phyloP scores from a whole-genome alignment of 1,140 invertebrate genomes.

The Pteromalus puparum region DNA sequence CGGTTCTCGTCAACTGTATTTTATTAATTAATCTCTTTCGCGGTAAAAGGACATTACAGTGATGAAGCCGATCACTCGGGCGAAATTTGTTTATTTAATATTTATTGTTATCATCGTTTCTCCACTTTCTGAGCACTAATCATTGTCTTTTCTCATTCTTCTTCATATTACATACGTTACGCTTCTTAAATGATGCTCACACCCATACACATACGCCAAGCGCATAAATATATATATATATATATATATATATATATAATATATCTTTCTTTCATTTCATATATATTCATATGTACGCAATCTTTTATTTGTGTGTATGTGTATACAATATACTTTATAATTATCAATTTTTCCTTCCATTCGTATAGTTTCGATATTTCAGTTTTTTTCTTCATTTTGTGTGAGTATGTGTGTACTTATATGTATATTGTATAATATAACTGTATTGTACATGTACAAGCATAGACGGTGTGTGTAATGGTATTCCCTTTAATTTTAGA shows the following conservation, averaged over 20 bases:
- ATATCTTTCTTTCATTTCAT: background rate
- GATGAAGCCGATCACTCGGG: conserved; percentile 5
- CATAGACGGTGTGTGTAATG: conserved; percentile 49
- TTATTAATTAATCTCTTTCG: conserved; percentile 47
- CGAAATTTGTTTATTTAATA: conserved; percentile 19
- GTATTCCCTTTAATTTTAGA: conserved; percentile 53
- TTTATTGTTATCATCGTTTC: conserved; percentile 30
- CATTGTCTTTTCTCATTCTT: background rate
- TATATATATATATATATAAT: conserved; percentile 28
- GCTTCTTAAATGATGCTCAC: background rate
- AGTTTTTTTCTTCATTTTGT: conserved; percentile 31
- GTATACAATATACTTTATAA: conserved; percentile 46
- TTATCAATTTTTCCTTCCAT: conserved; percentile 22
- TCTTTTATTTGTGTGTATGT: background rate
- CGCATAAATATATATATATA: conserved; percentile 28
- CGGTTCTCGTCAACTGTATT: background rate
- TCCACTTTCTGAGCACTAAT: background rate
- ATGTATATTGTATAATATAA: conserved; percentile 40
- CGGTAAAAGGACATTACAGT: conserved; percentile 45
- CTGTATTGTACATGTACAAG: conserved; percentile 54
- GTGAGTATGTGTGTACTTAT: conserved; percentile 43
- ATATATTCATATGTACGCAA: conserved; percentile 3
- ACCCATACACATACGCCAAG: conserved; percentile 2
- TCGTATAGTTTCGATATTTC: conserved; percentile 33
- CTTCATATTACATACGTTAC: background rate